Evolutionary conservation across 2,888 invertebrate species (phyloP).

Genomic region (Athrips mouffetella): DNA sequence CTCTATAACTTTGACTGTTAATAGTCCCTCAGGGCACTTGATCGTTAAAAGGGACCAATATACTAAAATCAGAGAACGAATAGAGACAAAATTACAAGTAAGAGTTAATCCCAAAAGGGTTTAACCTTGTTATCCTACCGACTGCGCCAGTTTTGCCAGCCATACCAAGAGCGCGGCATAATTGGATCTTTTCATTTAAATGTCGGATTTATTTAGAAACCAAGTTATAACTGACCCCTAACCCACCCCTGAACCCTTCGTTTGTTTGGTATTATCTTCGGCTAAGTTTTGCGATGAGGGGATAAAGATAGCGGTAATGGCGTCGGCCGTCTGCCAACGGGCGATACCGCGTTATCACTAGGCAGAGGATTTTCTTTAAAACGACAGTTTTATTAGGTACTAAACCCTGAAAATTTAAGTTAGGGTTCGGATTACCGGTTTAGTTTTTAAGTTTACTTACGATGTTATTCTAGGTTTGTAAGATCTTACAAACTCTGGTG

Average conservation of each 20-base stretch:
- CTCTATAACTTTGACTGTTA: no score
- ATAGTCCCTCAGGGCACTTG: no score
- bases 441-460: no score
- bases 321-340: background rate
- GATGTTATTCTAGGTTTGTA: no score
- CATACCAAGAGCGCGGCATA: background rate
- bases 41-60: no score
- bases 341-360: slow-evolving; percentile 1
- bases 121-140: slow-evolving; percentile 2
- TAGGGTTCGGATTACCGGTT: no score
- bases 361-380: no score
- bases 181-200: slow-evolving; percentile 1
- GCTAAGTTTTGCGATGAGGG: background rate
- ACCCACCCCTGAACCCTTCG: slow-evolving; percentile 4
- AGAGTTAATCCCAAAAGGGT: background rate
- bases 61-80: no score
- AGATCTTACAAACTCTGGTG: no score
- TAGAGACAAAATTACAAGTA: no score
- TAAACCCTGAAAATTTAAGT: no score
- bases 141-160: background rate
- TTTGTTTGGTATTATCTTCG: background rate
- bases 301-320: background rate
- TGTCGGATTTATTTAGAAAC: background rate
- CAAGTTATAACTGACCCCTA: background rate
- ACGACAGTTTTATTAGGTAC: no score